Base-by-base conservation (phyloP, 2,797 vertebrate genomes). In the Microctenopoma steveboyesi region DNA sequence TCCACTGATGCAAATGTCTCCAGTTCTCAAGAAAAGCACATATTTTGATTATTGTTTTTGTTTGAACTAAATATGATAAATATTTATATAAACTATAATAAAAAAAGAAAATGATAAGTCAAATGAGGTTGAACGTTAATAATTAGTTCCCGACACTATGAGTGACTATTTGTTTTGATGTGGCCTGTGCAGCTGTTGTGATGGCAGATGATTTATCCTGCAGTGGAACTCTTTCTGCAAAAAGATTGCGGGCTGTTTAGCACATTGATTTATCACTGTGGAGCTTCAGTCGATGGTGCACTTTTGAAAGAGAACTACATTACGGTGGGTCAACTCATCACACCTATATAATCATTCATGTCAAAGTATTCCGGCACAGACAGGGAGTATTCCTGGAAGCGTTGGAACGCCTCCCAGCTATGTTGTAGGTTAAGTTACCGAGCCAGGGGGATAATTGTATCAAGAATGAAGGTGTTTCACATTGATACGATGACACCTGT, bases 211-310 rank as follows among this genome's bases (percentile, higher is more conserved):
- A 94, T 94, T 88, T 88, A 73, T 90, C 89, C 84, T 88, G 83
- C 82, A 81, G 74, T 69, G 83, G 78, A 92, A 79, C 63, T 76
- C 40, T 89, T 92, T 86, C 78, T 84, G 61, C 90, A 69, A 53
- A 90, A 89, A 92, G 89, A 78, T 69, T 69, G 79, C 74, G 10
- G 73, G 85, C 87, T 88, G 86, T 90, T 94, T 91, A 88, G 93
- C 90, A 85, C 93, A 93, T 94, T 93, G 93, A 95, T 93, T 90
- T 91, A 95, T 95, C 88, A 79, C 87, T 69, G 86, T 66, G 77
- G 68, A 82, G 83, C 93, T 93, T 66, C 64, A 92, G 92, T 93
- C 90, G 83, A 91, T 80, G 69, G 81, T 89, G 93, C 92, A 70
- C 80, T 91, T 91, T 88, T 94, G 94, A 93, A 89, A 84, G 64